Base-by-base conservation (phyloP, 2,797 vertebrate species). In the Falco concolor region DNA sequence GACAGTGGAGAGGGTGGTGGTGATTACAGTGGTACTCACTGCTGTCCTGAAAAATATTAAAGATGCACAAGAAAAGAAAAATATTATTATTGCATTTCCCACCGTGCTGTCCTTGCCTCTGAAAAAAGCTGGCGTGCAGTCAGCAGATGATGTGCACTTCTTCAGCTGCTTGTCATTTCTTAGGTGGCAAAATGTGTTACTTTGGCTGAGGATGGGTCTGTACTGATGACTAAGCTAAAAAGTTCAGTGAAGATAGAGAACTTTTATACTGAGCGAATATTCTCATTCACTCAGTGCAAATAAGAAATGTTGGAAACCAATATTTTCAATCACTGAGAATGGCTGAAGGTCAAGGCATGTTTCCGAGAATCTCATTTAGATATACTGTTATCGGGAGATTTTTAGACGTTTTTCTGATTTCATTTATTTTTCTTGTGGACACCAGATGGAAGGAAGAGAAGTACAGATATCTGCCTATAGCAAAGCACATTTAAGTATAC, bases 331-430 rank as follows among this genome's bases (percentile, higher is more conserved):
- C 81, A 57, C 77, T n/a, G 69, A 82, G 49, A 95, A 77, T 61
- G 65, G 74, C 38, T 94, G 79, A 80, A 96, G 85, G 94, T 95
- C 85, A 89, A 63, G 69, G 28, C 38, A 52, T 32, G 19, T 65
- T 89, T 90, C 93, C 7, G 23, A 85, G 74, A 80, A 84, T 87
- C 54, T 89, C 63, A 53, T 94, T 93, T 92, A 83, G 90, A 87
- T 90, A 93, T 21, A 70, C 70, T 59, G 77, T 57, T 89, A 94
- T 87, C 14, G 0, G 56, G 68, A 91, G 49, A 85, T 83, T 96
- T 94, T 90, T 80, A 84, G 70, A 38, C 32, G 1, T 70, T 95
- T 94, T 95, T 60, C 65, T 79, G 75, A 74, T 87, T 95, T 89
- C 20, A 90, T 92, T 94, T 93, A 32, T 94, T 94, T 86, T 87